Base-by-base conservation (phyloP, 2,888 invertebrate genomes). In the Nomada lathburiana region DNA sequence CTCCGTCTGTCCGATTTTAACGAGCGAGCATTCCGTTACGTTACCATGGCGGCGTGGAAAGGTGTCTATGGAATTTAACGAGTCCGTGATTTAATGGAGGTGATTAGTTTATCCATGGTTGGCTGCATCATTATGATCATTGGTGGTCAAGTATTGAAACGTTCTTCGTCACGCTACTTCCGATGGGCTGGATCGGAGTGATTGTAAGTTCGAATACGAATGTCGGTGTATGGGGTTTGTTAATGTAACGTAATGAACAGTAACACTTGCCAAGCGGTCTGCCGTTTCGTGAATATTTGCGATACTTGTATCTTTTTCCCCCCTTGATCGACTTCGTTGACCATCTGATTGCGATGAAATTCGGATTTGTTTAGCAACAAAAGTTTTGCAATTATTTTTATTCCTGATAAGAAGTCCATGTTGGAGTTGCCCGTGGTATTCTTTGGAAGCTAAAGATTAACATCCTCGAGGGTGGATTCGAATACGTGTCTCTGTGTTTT, bases 1-100 rank as follows among this genome's bases (percentile, higher is more conserved):
- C 20, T 68, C 36, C 55, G 44, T 29, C 53, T 23, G n/a, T 36
- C 26, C 18, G 47, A 42, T 65, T 80, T 64, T 53, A 67, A 55
- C 60, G 57, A 75, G 60, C 44, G 55, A 36, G 53, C 20, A 44
- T 63, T 64, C 42, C 36, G 3, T 4, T n/a, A 20, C n/a, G n/a
- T 18, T n/a, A 20, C n/a, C 53, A 53, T 53, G n/a, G 52, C n/a
- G 18, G 5, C 18, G 9, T 1, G 20, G 55, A 2, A 55, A 20
- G 55, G 2, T 20, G 3, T 1, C 20, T 20, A n/a, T 23, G 55
- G 5, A 47, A 47, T 55, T 55, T 23, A 23, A 23, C 55, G n/a
- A 1, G 11, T 47, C 16, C 2, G 57, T 23, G 57, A 57, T 57
- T 57, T 23, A 3, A 57, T 57, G 11, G 4, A 3, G 13, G 13